Evolutionary conservation across 2,113 vertebrate genomes (phyloP), one percentile per base, ranked within the genome.

Genomic region (Junco hyemalis): DNA sequence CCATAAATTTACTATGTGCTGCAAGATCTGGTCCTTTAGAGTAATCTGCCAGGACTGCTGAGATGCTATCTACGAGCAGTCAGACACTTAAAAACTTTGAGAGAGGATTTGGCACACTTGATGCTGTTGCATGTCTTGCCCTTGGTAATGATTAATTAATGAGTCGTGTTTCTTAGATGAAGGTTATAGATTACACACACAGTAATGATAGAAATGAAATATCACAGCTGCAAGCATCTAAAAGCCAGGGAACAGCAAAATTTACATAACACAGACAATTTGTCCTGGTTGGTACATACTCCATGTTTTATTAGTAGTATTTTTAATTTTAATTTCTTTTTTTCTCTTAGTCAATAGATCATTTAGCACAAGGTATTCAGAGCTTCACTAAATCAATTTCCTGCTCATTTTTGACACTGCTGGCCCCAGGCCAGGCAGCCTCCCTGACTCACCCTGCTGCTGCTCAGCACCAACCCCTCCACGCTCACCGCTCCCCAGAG

Each of bases 71-170:
- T 63, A 14, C 2, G 60, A 85, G 65, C 78, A 81, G 38, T 5
- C 70, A 93, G 54, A 79, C 70, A 53, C 65, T 71, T 70, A 31
- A 57, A 91, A 88, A 96, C 56, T 88, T 47, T n/a, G 63, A 78
- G 56, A 72, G 69, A 73, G 38, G 65, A 84, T 57, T 38, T 84
- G 88, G 83, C 76, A 92, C 38, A 56, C 77, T 81, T 81, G 48
- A 68, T 48, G 44, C 88, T 73, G 71, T 38, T 47, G 11, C 82
- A 72, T 47, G 80, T 38, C 92, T 96, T 86, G 76, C 86, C 80
- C 90, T 92, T 56, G 80, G 81, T 95, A 91, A 93, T 86, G 92
- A 95, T 88, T 92, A 96, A 92, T 93, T 96, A 96, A 93, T 74
- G 65, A 95, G 65, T 66, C 13, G 0, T 76, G 81, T 81, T 95